Conservation (phyloP, 2,797 vertebrate species). For the Arctocebus calabarensis region DNA sequence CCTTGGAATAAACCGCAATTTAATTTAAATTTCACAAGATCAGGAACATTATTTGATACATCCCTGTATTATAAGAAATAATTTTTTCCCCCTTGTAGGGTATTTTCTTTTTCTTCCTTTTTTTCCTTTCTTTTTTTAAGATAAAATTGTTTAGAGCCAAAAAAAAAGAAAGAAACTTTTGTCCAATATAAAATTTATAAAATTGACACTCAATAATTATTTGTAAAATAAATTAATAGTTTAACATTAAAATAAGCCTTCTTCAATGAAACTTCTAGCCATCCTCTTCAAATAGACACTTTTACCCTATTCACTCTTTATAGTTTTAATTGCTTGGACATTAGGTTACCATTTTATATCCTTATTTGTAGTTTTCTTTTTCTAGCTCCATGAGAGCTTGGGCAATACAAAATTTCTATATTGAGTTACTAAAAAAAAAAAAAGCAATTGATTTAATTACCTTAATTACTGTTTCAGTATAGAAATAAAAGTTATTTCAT, state of each 20-base stretch:
- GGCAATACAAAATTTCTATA: neutral
- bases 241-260: neutral
- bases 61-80: neutral
- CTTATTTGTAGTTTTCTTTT: neutral
- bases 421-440: too few relatives aligned
- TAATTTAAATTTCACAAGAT: neutral
- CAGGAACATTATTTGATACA: neutral
- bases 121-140: too few relatives aligned
- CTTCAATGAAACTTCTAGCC: neutral
- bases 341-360: neutral
- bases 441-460: too few relatives aligned
- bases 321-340: neutral
- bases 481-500: neutral
- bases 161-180: too few relatives aligned
- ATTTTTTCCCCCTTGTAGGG: too few relatives aligned
- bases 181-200: neutral
- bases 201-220: neutral
- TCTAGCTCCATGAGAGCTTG: rapidly evolving
- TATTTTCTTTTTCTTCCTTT: too few relatives aligned
- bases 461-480: neutral
- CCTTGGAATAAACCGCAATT: neutral
- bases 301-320: neutral
- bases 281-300: neutral
- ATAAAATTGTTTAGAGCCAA: too few relatives aligned
- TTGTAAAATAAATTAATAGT: neutral